These are phyloP conservation scores for Drosophila siamana DNA, from an alignment of 2,888 invertebrate genomes.

Conservation along the genomic window DNA sequence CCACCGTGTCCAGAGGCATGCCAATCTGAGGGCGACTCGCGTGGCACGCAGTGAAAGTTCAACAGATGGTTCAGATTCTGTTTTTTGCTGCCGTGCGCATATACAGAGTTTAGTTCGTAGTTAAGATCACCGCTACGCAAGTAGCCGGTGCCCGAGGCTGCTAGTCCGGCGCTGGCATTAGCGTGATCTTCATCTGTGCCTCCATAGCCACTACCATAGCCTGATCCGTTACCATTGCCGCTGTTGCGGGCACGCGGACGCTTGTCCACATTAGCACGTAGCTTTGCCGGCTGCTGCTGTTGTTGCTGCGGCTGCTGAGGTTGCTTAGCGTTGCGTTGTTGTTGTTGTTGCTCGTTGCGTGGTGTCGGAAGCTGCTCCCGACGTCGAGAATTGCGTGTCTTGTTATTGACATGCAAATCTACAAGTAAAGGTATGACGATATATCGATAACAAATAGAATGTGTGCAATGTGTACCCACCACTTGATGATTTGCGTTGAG, in stretches of 20 bases:
- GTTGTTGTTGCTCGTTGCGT: slow-evolving; percentile 87
- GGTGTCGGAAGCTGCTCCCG: slow-evolving; percentile 85
- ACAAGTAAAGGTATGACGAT: not conserved
- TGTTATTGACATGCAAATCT: slow-evolving; percentile 81
- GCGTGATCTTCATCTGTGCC: slow-evolving; percentile 72
- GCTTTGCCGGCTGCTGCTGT: slow-evolving; percentile 85
- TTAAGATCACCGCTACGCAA: slow-evolving; percentile 64
- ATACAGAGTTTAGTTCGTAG: slow-evolving; percentile 92
- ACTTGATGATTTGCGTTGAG: slow-evolving; percentile 82
- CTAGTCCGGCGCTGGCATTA: slow-evolving; percentile 84
- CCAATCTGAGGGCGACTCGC: slow-evolving; percentile 83
- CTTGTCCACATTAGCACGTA: slow-evolving; percentile 88
- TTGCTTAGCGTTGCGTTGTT: slow-evolving; percentile 87
- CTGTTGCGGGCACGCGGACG: slow-evolving; percentile 85
- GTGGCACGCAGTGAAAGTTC: slow-evolving; percentile 94
- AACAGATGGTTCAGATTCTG: slow-evolving; percentile 97
- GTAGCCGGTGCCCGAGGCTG: slow-evolving; percentile 60
- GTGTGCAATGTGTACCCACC: slow-evolving; percentile 76
- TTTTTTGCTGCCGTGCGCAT: slow-evolving; percentile 94
- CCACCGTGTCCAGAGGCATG: slow-evolving; percentile 64
- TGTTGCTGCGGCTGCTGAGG: slow-evolving; percentile 84
- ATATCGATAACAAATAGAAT: not conserved
- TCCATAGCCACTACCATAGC: slow-evolving; percentile 58
- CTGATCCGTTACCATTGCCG: slow-evolving; percentile 65
- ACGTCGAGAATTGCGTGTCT: slow-evolving; percentile 79